Percentiles rank a stretch among this genome's conserved stretches.
These are phyloP conservation scores for Coracopsis vasa DNA, from an alignment of 2,113 vertebrate species.

Conservation along the genomic window DNA sequence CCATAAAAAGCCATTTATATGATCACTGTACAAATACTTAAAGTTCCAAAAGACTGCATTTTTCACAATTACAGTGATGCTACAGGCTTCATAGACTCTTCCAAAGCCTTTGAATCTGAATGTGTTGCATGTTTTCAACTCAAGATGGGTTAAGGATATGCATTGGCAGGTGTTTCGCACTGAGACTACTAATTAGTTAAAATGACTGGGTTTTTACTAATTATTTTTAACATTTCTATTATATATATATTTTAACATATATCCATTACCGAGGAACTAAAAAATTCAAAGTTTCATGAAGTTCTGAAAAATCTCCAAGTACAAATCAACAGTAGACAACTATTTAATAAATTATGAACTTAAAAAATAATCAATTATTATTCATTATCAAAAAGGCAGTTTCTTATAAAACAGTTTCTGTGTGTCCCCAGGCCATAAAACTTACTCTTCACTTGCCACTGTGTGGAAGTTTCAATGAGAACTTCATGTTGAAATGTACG, in stretches of 20 bases:
- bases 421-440: constrained; percentile 22
- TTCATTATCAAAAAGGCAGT: constrained; percentile 49
- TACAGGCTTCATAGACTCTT: constrained; percentile 27
- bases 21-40: constrained; percentile 35
- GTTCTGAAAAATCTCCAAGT: constrained; percentile 51
- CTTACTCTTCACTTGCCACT: constrained; percentile 8
- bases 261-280: constrained; percentile 37
- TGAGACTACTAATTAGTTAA: constrained; percentile 22
- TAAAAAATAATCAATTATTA: constrained; percentile 54
- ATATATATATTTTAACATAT: constrained; percentile 30
- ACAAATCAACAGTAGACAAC: constrained; percentile 57
- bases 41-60: not conserved
- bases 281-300: constrained; percentile 51
- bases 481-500: constrained; percentile 37
- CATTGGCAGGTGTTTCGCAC: not conserved
- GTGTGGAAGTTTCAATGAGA: constrained; percentile 52
- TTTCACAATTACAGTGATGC: constrained; percentile 50
- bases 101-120: constrained; percentile 26
- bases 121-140: not conserved
- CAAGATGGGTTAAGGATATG: not conserved
- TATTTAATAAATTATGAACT: constrained; percentile 63
- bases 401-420: constrained; percentile 45
- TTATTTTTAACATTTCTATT: constrained; percentile 33
- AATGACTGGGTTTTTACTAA: not conserved
- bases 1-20: constrained; percentile 44